A percentile compares a stretch with the other conserved stretches of the same genome.
phyloP scores from a whole-genome alignment of 35 echinoderm and acorn worm species.

The Holothuria glaberrima region DNA sequence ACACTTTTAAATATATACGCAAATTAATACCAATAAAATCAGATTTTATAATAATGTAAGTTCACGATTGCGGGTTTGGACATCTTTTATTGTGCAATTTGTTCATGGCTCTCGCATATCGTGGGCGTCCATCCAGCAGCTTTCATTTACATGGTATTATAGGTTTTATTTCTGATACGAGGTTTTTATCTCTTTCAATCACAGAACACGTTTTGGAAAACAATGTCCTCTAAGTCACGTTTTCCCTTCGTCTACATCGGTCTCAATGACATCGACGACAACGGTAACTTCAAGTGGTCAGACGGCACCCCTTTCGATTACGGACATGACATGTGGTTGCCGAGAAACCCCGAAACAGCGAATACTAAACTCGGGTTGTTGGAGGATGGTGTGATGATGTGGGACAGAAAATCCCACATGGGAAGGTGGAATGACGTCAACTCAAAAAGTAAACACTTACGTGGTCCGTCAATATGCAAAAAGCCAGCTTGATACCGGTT shows the following conservation, averaged over 20 bases:
- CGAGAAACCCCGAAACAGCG: not conserved
- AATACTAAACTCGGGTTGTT: not conserved
- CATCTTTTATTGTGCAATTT: no score
- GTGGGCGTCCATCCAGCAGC: no score
- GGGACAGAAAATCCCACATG: conserved; percentile 5
- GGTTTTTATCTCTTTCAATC: not conserved
- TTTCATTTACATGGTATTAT: no score
- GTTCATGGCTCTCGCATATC: no score
- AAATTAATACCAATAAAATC: no score
- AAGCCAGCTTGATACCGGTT: not conserved
- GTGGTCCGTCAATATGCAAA: conserved; percentile 25
- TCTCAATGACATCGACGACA: conserved; percentile 19
- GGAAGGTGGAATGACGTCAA: conserved; percentile 52
- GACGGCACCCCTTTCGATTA: conserved; percentile 33
- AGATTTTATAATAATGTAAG: no score
- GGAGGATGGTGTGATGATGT: conserved; percentile 33
- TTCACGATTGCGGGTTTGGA: no score
- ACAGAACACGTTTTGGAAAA: conserved; percentile 31
- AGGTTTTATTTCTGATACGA: no score
- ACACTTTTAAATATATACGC: no score
- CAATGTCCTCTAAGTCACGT: not conserved
- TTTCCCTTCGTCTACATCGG: conserved; percentile 43
- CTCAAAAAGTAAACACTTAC: not conserved
- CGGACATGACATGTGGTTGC: conserved; percentile 25
- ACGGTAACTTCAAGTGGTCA: conserved; percentile 22